Evolutionary conservation across 2,797 vertebrate species (phyloP).

Genomic region (Sitta carolinensis): DNA sequence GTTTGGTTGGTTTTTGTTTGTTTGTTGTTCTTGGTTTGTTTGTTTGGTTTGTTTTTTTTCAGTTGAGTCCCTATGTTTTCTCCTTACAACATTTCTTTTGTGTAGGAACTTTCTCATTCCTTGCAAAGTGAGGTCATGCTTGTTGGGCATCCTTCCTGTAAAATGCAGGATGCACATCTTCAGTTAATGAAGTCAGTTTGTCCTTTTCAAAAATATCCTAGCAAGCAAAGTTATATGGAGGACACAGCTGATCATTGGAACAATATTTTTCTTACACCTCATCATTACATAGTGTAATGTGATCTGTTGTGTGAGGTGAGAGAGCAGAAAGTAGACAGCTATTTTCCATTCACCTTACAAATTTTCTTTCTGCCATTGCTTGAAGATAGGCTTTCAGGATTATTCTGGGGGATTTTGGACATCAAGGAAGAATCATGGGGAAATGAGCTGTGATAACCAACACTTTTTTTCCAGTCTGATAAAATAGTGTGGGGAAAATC

Average conservation of each 20-base stretch:
- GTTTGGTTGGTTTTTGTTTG: background rate
- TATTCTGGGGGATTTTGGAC: background rate
- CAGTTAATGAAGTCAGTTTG: conserved; percentile 11
- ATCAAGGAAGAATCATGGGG: background rate
- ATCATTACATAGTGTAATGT: background rate
- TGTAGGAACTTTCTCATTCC: background rate
- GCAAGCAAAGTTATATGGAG: background rate
- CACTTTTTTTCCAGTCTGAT: background rate
- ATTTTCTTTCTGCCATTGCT: background rate
- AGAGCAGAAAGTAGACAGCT: background rate
- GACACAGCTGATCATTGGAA: background rate
- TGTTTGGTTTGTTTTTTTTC: background rate
- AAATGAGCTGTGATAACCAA: background rate
- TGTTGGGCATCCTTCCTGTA: background rate
- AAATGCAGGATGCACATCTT: background rate
- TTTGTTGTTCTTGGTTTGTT: background rate
- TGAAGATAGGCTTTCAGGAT: background rate
- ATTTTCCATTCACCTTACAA: background rate
- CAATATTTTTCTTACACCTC: background rate
- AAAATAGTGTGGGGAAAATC: background rate
- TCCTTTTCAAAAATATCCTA: conserved; percentile 8
- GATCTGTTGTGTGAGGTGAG: background rate
- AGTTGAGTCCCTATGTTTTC: background rate
- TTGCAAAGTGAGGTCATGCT: background rate
- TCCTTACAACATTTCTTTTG: background rate